phyloP scores from a whole-genome alignment of 2,797 vertebrate genomes.

The Tangara arthus region DNA sequence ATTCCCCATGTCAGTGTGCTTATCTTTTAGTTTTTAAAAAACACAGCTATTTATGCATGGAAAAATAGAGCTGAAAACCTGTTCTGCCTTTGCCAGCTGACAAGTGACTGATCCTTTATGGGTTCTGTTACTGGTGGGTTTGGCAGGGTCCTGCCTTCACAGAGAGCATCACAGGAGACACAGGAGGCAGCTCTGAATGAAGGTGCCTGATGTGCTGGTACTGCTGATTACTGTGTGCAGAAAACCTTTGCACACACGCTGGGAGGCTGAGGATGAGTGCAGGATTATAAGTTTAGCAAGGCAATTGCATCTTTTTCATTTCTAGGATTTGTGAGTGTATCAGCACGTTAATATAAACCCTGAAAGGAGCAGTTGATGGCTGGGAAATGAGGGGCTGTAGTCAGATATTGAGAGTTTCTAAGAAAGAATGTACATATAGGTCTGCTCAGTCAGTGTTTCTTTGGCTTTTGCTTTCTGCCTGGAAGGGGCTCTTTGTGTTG shows the following conservation, averaged over 20 bases:
- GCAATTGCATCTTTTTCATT: background rate
- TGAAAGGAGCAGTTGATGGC: background rate
- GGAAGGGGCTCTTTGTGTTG: background rate
- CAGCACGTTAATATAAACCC: background rate
- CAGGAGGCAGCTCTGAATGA: background rate
- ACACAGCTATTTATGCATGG: background rate
- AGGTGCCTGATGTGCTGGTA: rapidly evolving
- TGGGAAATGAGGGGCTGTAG: background rate
- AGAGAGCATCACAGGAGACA: background rate
- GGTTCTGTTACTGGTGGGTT: background rate
- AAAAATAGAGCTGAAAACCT: background rate
- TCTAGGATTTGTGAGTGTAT: background rate
- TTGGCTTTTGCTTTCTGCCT: background rate
- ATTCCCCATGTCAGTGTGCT: background rate
- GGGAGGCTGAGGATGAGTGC: background rate
- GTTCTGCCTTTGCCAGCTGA: background rate
- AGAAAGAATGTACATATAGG: background rate
- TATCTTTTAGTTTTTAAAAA: background rate
- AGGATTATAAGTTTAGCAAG: background rate
- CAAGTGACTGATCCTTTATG: background rate
- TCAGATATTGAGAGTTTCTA: background rate
- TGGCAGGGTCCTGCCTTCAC: background rate
- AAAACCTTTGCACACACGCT: background rate
- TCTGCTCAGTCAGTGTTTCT: background rate
- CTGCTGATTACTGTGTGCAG: background rate